Conservation (phyloP, 2,797 vertebrate genomes). For the Gadopsis marmoratus region DNA sequence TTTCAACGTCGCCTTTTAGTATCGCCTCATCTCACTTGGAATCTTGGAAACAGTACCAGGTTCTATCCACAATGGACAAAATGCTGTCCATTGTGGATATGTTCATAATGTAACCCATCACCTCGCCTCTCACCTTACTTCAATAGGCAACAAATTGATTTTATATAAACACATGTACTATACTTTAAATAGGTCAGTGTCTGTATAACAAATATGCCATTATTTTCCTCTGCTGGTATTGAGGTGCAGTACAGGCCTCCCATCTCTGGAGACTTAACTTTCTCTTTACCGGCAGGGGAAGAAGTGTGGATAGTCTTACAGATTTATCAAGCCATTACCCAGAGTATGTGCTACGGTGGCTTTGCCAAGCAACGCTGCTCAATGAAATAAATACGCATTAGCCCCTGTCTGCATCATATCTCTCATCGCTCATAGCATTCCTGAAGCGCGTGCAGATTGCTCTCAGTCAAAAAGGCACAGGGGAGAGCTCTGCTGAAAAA, state of each 20-base stretch:
- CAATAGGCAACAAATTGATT: background rate
- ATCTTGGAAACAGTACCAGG: too few relatives aligned
- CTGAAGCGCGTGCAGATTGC: conserved; percentile 58
- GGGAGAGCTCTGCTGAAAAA: conserved; percentile 38
- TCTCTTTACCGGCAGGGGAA: conserved; percentile 60
- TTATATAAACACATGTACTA: background rate
- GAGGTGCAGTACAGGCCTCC: conserved; percentile 5
- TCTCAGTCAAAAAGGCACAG: conserved; percentile 52
- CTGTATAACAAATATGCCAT: conserved; percentile 16
- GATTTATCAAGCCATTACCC: conserved; percentile 80
- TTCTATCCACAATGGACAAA: too few relatives aligned
- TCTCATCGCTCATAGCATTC: conserved; percentile 44
- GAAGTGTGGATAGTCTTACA: conserved; percentile 73
- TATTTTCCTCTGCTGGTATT: conserved; percentile 9
- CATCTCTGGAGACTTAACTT: conserved; percentile 30
- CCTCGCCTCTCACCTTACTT: background rate
- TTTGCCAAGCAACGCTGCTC: conserved; percentile 61
- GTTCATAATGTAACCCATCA: background rate
- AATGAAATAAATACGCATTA: conserved; percentile 78
- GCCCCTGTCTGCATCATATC: conserved; percentile 52
- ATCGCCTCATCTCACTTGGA: too few relatives aligned
- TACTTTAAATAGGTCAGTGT: conserved; percentile 19
- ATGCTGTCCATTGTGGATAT: too few relatives aligned
- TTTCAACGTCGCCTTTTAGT: too few relatives aligned
- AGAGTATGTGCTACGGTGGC: conserved; percentile 46